A percentile compares a stretch with the other conserved stretches of the same genome.
These are phyloP conservation scores for Athalia rosae DNA, from an alignment of 2,888 invertebrate genomes.

Conservation along the genomic window DNA sequence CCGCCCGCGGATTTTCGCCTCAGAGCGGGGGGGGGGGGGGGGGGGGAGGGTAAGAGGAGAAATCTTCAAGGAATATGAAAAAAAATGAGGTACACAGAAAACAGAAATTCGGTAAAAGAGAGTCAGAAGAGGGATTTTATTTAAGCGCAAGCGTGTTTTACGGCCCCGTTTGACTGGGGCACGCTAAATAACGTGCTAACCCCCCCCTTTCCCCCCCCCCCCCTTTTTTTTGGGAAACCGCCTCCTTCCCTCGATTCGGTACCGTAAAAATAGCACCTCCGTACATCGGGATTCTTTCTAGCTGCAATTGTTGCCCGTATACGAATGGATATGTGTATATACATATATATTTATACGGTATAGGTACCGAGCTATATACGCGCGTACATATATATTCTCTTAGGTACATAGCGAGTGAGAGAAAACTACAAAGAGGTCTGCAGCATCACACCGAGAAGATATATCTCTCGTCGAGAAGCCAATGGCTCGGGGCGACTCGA, in stretches of 20 bases:
- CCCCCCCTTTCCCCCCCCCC: conserved; percentile 39
- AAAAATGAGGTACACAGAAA: not conserved
- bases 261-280: conserved; percentile 56
- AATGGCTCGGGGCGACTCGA: no score
- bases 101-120: not conserved
- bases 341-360: not conserved
- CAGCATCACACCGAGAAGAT: no score
- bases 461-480: not conserved
- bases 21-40: no score
- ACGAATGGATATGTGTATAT: not conserved
- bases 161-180: conserved; percentile 62
- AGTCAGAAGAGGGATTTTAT: conserved; percentile 57
- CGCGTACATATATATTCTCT: no score
- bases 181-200: conserved; percentile 60
- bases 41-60: conserved; percentile 17
- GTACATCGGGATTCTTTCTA: conserved; percentile 53
- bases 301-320: conserved; percentile 51
- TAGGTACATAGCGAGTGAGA: no score
- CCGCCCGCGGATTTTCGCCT: no score
- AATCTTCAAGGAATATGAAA: conserved; percentile 12
- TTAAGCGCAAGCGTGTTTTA: conserved; percentile 66
- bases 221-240: conserved; percentile 19
- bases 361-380: not conserved
- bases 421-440: no score
- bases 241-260: not conserved